phyloP scores from a whole-genome alignment of 2,888 invertebrate species.

The Perizoma affinitatum region DNA sequence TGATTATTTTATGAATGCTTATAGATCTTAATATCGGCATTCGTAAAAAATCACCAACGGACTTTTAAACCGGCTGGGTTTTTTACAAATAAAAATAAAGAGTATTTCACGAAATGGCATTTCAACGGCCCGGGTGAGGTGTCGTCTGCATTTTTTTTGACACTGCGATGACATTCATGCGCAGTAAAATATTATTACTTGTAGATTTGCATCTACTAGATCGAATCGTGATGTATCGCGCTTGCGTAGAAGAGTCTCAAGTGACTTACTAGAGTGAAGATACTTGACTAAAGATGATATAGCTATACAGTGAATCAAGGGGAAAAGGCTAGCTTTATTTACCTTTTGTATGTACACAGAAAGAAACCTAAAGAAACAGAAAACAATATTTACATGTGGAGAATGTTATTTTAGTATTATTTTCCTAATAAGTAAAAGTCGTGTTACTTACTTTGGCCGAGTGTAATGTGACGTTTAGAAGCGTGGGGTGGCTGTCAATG shows the following conservation, averaged over 20 bases:
- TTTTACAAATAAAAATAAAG: too few species aligned
- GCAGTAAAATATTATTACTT: too few species aligned
- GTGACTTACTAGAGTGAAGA: too few species aligned
- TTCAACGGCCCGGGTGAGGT: too few species aligned
- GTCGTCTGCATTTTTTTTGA: too few species aligned
- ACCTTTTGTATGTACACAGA: conserved; percentile 35
- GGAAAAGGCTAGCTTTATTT: conserved; percentile 17
- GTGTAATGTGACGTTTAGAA: conserved; percentile 92
- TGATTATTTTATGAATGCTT: too few species aligned
- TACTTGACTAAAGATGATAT: conserved; percentile 17
- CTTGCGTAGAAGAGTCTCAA: conserved; percentile 22
- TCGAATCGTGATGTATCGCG: neutral
- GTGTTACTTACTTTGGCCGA: conserved; percentile 88
- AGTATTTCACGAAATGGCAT: too few species aligned
- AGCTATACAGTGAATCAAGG: conserved; percentile 10
- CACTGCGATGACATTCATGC: too few species aligned
- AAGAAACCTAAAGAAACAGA: conserved; percentile 32
- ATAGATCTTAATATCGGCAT: too few species aligned
- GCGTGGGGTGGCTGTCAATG: conserved; percentile 92
- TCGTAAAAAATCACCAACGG: too few species aligned
- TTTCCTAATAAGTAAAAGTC: neutral
- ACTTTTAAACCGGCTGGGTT: too few species aligned
- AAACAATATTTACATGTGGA: conserved; percentile 28
- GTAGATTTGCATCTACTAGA: too few species aligned
- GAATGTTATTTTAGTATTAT: neutral